A percentile compares a stretch with the other conserved stretches of the same genome.
Conservation (phyloP, 2,797 vertebrate species). For the Intellagama lesueurii region DNA sequence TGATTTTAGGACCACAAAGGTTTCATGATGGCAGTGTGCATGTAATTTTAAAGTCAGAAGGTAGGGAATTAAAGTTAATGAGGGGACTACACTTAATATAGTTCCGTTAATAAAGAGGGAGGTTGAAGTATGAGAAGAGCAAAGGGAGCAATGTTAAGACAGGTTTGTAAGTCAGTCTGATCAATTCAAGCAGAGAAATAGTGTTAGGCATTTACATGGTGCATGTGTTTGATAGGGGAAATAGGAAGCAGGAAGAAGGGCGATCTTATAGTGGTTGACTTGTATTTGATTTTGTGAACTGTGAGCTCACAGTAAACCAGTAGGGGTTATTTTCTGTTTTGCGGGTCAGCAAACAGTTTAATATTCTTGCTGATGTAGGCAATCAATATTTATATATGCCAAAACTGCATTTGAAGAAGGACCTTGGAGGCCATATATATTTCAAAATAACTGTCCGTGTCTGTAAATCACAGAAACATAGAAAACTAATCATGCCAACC, state of each 20-base stretch:
- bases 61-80: conserved; percentile 49
- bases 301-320: conserved; percentile 41
- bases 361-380: conserved; percentile 55
- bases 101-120: conserved; percentile 59
- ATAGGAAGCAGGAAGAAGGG: neutral
- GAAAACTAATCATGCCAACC: neutral
- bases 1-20: conserved; percentile 50
- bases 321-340: conserved; percentile 45
- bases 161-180: conserved; percentile 45
- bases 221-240: neutral
- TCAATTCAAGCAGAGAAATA: conserved; percentile 51
- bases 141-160: conserved; percentile 44
- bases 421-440: neutral
- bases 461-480: neutral
- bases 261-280: conserved; percentile 45
- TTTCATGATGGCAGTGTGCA: conserved; percentile 15
- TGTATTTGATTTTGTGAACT: conserved; percentile 47
- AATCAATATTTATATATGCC: conserved; percentile 54
- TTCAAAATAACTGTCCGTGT: conserved; percentile 5
- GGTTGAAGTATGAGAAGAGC: conserved; percentile 56
- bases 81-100: conserved; percentile 23
- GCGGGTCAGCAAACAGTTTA: conserved; percentile 65
- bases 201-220: neutral
- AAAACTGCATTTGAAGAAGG: conserved; percentile 35
- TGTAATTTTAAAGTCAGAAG: conserved; percentile 59